Evolutionary conservation across 2,888 invertebrate species (phyloP), one percentile per base, ranked within the genome.

Genomic region (Elysia crispata): DNA sequence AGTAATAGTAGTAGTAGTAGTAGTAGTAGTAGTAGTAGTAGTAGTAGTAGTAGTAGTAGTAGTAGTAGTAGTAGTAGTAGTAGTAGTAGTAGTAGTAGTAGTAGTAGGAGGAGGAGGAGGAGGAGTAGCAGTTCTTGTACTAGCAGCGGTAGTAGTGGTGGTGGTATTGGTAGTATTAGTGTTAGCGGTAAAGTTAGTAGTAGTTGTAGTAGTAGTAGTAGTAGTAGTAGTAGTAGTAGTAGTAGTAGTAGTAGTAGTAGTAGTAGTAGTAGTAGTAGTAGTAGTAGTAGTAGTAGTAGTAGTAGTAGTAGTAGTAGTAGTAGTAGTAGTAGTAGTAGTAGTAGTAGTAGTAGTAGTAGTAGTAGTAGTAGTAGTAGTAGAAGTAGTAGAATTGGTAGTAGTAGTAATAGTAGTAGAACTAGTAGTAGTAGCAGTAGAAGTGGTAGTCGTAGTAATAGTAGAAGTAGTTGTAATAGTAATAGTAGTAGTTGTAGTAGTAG

Each of bases 171-270:
- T n/a, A n/a, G n/a, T n/a, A n/a, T n/a, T n/a, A n/a, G n/a, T n/a
- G n/a, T n/a, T n/a, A n/a, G n/a, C n/a, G n/a, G n/a, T n/a, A n/a
- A n/a, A n/a, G n/a, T n/a, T n/a, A n/a, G n/a, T n/a, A n/a, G n/a
- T n/a, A n/a, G n/a, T n/a, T n/a, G n/a, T n/a, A n/a, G n/a, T n/a
- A 54, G 30, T 69, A 69, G 69, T 69, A 69, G 69, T 69, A 69
- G 69, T 69, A 69, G 69, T 69, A 69, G 69, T 69, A 69, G 69
- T 69, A 69, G 69, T 77, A 77, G 77, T 77, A 67, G 77, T 77
- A 77, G 77, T 77, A 69, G 69, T 69, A 69, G 69, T 69, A 69
- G 69, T 69, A 69, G 69, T 69, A 69, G 69, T 69, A 69, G 31
- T 69, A 69, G 69, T 69, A 31, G 69, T 69, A 69, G 69, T 69